Conservation (phyloP, 2,797 vertebrate species). For the Lepus townsendii region DNA sequence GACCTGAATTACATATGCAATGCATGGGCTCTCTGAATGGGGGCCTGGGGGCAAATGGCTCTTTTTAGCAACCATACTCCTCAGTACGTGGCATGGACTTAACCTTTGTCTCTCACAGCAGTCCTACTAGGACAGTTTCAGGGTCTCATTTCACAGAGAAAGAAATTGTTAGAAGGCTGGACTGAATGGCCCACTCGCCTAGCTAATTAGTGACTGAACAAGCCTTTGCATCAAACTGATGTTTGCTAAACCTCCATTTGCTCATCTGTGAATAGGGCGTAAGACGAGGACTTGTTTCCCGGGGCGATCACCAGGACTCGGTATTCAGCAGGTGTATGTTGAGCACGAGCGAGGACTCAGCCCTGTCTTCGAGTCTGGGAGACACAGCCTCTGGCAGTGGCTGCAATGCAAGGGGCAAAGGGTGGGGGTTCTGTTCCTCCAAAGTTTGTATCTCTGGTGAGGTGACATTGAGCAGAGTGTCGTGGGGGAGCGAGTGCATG, state of each 20-base stretch:
- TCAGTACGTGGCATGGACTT: background rate
- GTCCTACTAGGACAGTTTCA: background rate
- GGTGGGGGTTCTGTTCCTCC: background rate
- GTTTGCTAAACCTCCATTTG: too few species aligned
- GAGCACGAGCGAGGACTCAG: background rate
- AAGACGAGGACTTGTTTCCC: background rate
- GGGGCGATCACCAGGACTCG: background rate
- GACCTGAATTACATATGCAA: background rate
- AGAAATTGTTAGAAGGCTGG: background rate
- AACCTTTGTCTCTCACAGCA: background rate
- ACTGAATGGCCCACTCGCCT: background rate
- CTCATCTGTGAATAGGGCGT: too few species aligned
- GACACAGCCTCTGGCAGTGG: background rate
- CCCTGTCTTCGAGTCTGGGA: background rate
- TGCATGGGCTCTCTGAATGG: background rate
- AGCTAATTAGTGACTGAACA: background rate
- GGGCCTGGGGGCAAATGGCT: background rate
- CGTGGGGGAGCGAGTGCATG: accelerated
- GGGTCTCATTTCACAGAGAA: background rate
- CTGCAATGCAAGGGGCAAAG: background rate
- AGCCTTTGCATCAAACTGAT: background rate
- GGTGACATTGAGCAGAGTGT: background rate
- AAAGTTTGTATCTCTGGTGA: background rate
- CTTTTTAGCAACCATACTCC: background rate
- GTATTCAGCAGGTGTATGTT: background rate